These are phyloP conservation scores for Lates calcarifer DNA, from an alignment of 2,113 vertebrate species.

Conservation along the genomic window DNA sequence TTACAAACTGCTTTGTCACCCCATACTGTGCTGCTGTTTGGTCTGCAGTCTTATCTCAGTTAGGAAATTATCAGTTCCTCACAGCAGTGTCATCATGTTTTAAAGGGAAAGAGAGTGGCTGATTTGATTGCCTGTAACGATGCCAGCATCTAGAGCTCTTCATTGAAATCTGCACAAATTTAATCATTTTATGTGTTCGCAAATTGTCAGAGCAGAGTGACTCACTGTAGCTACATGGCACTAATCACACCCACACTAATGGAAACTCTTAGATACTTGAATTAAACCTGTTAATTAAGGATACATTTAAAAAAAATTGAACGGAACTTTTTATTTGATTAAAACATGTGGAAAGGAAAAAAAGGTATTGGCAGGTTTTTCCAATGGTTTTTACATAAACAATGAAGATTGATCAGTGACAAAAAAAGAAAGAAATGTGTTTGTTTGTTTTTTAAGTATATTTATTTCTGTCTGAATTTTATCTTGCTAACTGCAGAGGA, in stretches of 20 bases:
- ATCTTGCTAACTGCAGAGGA: not conserved
- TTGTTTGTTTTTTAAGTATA: not conserved
- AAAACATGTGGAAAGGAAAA: not conserved
- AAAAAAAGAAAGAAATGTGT: not conserved
- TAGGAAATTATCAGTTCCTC: not conserved
- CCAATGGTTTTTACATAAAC: too few relatives aligned
- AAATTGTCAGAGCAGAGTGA: not conserved
- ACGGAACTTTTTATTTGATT: not conserved
- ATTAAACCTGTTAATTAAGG: not conserved
- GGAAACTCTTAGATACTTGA: not conserved
- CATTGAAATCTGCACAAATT: not conserved
- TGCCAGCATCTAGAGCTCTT: not conserved
- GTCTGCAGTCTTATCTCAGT: not conserved
- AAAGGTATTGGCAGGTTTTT: too few relatives aligned
- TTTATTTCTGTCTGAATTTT: not conserved
- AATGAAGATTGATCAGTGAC: not conserved
- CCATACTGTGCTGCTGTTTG: not conserved
- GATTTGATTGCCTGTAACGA: not conserved
- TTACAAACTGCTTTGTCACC: slow-evolving; percentile 9
- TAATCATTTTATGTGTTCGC: not conserved
- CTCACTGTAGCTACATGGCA: not conserved
- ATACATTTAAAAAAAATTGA: not conserved
- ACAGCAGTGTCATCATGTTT: not conserved
- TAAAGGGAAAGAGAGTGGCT: not conserved
- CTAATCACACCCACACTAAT: too few relatives aligned